These are phyloP conservation scores for Caenorhabditis zanzibari DNA, from an alignment of 2,888 invertebrate species.

Conservation along the genomic window DNA sequence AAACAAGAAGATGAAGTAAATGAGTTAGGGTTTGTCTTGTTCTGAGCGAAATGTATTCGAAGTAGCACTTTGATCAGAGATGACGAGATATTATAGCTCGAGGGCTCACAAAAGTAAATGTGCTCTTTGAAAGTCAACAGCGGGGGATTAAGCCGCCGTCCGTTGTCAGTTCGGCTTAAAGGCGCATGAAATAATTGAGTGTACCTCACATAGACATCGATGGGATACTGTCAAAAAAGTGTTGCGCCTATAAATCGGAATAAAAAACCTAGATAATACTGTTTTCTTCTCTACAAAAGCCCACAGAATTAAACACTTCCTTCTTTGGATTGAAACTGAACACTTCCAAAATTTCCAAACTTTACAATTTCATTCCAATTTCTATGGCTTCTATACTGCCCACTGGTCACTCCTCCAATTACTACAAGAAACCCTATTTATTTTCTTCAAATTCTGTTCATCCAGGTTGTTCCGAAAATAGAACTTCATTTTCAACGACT, in stretches of 20 bases:
- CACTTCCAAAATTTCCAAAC: not conserved
- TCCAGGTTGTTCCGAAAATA: slow-evolving; percentile 33
- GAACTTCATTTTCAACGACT: slow-evolving; percentile 12
- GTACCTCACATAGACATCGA: too few species aligned
- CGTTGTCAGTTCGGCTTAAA: too few species aligned
- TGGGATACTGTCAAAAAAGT: too few species aligned
- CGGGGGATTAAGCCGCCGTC: slow-evolving; percentile 8
- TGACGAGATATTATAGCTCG: slow-evolving; percentile 2
- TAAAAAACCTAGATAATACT: too few species aligned
- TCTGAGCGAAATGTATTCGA: not conserved
- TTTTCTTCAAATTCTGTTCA: slow-evolving; percentile 5
- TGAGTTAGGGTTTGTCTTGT: not conserved
- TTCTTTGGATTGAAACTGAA: not conserved
- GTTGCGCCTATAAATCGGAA: too few species aligned
- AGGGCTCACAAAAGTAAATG: not conserved
- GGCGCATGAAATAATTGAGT: too few species aligned
- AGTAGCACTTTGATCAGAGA: slow-evolving; percentile 11
- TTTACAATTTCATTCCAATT: not conserved
- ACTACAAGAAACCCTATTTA: slow-evolving; percentile 23
- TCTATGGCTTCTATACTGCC: slow-evolving; percentile 21
- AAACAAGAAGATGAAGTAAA: not conserved
- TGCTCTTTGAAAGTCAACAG: slow-evolving; percentile 17
- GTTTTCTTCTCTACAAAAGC: too few species aligned
- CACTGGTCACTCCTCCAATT: not conserved
- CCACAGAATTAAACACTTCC: too few species aligned